phyloP scores from a whole-genome alignment of 2,113 vertebrate species.

The Nasalis larvatus region DNA sequence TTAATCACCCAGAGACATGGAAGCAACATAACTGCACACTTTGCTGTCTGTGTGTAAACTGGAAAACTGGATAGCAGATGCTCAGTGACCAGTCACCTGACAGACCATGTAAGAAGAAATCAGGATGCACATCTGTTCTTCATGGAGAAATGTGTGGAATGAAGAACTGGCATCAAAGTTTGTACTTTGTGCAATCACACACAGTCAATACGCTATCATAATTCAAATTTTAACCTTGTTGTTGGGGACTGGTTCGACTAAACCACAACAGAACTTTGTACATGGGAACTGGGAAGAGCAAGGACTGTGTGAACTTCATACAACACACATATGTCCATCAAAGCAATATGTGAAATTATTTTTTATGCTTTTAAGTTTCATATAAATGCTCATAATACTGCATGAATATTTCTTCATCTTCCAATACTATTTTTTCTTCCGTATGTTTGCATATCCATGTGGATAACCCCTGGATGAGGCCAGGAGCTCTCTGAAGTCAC shows the following conservation, averaged over 20 bases:
- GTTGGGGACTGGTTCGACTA: neutral
- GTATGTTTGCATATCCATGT: neutral
- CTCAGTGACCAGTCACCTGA: rapidly evolving
- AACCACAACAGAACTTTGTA: neutral
- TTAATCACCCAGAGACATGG: neutral
- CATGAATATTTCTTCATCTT: conserved; percentile 1
- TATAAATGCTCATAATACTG: neutral
- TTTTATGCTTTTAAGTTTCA: neutral
- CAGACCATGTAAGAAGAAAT: neutral
- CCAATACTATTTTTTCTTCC: neutral
- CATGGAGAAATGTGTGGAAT: neutral
- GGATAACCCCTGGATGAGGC: neutral
- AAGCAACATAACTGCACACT: rapidly evolving
- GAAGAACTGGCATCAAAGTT: neutral
- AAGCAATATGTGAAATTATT: neutral
- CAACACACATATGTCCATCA: neutral
- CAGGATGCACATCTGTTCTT: rapidly evolving
- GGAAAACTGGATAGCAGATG: neutral
- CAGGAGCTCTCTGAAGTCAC: neutral
- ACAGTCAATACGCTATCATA: neutral
- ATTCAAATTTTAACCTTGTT: neutral
- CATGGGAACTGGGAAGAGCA: neutral
- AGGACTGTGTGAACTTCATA: neutral
- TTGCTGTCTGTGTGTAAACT: neutral
- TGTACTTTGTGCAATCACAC: neutral